Evolutionary conservation across 2,113 vertebrate genomes (phyloP).

Genomic region (Grus americana): DNA sequence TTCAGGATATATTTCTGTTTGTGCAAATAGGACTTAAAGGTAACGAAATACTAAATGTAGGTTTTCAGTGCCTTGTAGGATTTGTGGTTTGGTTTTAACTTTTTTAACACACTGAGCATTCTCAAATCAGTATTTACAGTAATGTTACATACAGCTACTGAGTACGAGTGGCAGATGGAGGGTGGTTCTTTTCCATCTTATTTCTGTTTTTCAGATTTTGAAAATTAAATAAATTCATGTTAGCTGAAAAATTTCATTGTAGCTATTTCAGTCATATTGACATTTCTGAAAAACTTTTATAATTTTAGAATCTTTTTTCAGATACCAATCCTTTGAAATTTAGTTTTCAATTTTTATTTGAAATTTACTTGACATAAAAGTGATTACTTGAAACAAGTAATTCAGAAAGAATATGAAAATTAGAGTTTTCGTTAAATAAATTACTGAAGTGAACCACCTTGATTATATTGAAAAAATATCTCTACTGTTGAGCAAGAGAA

Average conservation of each 20-base stretch:
- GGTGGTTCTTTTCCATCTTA: neutral
- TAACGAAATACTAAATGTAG: neutral
- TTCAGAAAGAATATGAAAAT: neutral
- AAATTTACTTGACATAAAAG: neutral
- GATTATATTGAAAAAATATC: neutral
- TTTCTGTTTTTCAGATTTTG: neutral
- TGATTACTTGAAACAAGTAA: neutral
- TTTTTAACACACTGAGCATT: neutral
- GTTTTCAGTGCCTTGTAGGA: neutral
- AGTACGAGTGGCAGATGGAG: neutral
- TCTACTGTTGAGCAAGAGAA: neutral
- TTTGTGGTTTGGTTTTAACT: neutral
- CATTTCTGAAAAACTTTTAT: neutral
- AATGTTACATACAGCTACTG: neutral
- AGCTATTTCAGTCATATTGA: neutral
- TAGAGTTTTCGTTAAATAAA: neutral
- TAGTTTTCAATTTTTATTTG: neutral
- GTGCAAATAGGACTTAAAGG: neutral
- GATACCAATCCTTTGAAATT: neutral
- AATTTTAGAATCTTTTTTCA: neutral
- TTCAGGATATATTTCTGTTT: neutral
- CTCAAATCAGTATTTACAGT: neutral
- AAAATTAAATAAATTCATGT: neutral
- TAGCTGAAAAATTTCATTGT: neutral
- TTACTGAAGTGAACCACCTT: neutral